Evolutionary conservation across 2,888 invertebrate genomes (phyloP).

Genomic region (Parasteatoda lunata): DNA sequence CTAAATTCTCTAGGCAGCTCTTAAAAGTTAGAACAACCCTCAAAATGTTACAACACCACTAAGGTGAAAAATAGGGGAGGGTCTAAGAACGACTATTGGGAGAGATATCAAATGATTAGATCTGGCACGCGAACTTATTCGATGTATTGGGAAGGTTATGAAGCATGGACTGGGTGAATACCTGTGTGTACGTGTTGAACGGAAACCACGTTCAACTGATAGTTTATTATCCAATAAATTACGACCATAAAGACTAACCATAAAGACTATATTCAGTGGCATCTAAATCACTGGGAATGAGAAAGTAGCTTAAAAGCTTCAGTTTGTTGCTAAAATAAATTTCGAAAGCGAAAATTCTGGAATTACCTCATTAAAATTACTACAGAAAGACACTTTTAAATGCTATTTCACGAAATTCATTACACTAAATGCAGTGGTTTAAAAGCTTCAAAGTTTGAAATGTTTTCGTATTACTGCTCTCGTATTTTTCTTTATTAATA

Average conservation of each 20-base stretch:
- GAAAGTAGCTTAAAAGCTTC: neutral
- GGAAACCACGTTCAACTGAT: slow-evolving; percentile 24
- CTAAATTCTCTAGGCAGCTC: slow-evolving; percentile 8
- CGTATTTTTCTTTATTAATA: too few species aligned
- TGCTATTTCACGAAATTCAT: too few species aligned
- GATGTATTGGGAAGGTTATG: slow-evolving; percentile 34
- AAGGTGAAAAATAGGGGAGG: slow-evolving; percentile 36
- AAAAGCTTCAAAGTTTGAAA: too few species aligned
- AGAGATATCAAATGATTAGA: slow-evolving; percentile 45
- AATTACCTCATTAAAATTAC: neutral
- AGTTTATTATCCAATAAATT: slow-evolving; percentile 45
- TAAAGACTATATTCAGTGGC: slow-evolving; percentile 31
- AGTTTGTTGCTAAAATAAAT: slow-evolving; percentile 10
- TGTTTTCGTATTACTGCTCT: too few species aligned
- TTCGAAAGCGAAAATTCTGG: neutral
- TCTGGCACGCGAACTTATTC: slow-evolving; percentile 22
- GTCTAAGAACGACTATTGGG: slow-evolving; percentile 13
- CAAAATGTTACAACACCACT: slow-evolving; percentile 13
- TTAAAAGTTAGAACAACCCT: slow-evolving; percentile 20
- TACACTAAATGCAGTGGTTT: too few species aligned
- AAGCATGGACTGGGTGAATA: slow-evolving; percentile 27
- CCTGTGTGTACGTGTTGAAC: slow-evolving; percentile 8
- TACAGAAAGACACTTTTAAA: neutral
- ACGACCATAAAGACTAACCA: slow-evolving; percentile 12
- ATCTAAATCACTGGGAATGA: neutral